A percentile compares a stretch with the other conserved stretches of the same genome.
These are phyloP conservation scores for Pachyrhynchus sulphureomaculatus DNA, from an alignment of 1,140 invertebrate species.

Conservation along the genomic window DNA sequence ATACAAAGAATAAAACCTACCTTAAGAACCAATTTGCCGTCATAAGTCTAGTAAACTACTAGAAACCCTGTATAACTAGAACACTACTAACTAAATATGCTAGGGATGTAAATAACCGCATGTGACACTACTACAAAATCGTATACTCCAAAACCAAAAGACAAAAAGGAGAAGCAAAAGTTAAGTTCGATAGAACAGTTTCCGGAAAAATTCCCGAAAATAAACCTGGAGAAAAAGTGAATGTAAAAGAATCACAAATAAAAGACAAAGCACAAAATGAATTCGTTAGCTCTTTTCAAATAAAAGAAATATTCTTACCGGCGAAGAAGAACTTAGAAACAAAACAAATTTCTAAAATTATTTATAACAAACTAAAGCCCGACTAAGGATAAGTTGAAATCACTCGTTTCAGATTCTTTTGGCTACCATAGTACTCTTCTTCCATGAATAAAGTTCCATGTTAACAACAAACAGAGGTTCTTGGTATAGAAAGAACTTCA, in stretches of 20 bases:
- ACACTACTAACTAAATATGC: slow-evolving; percentile 1
- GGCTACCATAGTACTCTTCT: too few species aligned
- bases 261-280: slow-evolving; percentile 10
- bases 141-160: background rate
- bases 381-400: too few species aligned
- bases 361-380: slow-evolving; percentile 2
- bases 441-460: too few species aligned
- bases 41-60: too few species aligned
- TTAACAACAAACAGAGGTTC: too few species aligned
- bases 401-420: too few species aligned
- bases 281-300: slow-evolving; percentile 2
- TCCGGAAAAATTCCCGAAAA: background rate
- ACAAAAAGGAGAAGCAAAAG: slow-evolving; percentile 9
- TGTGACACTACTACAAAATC: slow-evolving; percentile 2
- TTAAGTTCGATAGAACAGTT: slow-evolving; percentile 2
- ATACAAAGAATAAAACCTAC: too few species aligned
- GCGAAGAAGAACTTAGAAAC: background rate
- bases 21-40: too few species aligned
- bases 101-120: slow-evolving; percentile 1
- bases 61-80: slow-evolving; percentile 7
- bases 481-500: too few species aligned
- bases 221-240: slow-evolving; percentile 6
- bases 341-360: slow-evolving; percentile 6
- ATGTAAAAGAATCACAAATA: slow-evolving; percentile 15
- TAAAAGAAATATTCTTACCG: background rate